Evolutionary conservation across 2,113 vertebrate genomes (phyloP).

Genomic region (Turnix velox): DNA sequence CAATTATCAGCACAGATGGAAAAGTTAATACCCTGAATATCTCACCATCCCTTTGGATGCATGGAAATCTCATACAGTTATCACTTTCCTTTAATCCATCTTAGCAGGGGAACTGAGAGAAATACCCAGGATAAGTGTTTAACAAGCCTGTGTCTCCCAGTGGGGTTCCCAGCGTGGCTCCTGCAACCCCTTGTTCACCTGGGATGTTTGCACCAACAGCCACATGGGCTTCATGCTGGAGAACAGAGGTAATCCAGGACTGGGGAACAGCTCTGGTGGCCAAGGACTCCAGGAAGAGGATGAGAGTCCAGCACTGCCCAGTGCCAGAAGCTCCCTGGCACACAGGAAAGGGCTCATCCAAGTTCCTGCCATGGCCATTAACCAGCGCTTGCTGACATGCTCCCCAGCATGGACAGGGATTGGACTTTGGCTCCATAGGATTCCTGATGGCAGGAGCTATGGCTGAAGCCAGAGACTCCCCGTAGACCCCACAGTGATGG

Average conservation of each 20-base stretch:
- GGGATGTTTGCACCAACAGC: accelerated
- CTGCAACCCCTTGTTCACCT: accelerated
- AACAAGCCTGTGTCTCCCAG: accelerated
- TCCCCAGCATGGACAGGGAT: neutral
- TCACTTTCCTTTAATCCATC: constrained; percentile 47
- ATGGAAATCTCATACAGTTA: constrained; percentile 36
- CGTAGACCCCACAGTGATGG: neutral
- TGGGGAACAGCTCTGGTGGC: accelerated
- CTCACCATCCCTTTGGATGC: constrained; percentile 3
- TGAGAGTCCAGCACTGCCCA: accelerated
- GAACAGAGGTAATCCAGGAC: neutral
- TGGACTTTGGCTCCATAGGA: neutral
- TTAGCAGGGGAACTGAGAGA: neutral
- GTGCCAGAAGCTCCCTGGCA: accelerated
- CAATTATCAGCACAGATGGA: neutral
- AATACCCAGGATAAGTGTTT: neutral
- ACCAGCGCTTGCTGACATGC: accelerated
- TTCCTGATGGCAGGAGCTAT: neutral
- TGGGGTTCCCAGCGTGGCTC: neutral
- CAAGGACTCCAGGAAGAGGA: accelerated
- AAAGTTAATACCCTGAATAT: constrained; percentile 55
- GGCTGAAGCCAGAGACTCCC: neutral
- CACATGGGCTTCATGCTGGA: accelerated
- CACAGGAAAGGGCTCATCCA: neutral
- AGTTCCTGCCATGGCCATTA: neutral